Evolutionary conservation across 2,113 vertebrate species (phyloP).

Genomic region (Heptranchias perlo): DNA sequence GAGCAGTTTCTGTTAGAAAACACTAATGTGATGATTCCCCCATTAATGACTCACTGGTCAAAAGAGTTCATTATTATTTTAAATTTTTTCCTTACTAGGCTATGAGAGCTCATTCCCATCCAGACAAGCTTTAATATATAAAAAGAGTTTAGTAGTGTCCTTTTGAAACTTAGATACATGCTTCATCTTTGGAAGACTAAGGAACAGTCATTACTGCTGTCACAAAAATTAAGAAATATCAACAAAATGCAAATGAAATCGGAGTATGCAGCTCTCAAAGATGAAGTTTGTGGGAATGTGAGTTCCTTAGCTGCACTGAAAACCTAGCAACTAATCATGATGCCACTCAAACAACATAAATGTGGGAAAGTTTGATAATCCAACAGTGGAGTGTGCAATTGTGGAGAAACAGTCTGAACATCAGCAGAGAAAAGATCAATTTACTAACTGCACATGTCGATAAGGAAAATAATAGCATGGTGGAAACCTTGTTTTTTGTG

Average conservation of each 20-base stretch:
- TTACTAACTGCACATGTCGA: background rate
- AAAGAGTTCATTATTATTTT: background rate
- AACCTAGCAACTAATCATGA: background rate
- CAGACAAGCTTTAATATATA: no score
- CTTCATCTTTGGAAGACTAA: background rate
- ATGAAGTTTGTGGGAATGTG: background rate
- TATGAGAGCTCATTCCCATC: background rate
- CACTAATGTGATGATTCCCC: background rate
- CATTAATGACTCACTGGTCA: background rate
- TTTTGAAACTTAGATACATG: background rate
- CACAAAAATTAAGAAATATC: background rate
- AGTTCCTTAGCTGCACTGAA: background rate
- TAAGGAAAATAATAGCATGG: background rate
- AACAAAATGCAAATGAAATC: background rate
- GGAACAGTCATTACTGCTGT: background rate
- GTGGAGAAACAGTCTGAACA: background rate
- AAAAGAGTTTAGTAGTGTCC: background rate
- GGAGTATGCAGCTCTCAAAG: background rate
- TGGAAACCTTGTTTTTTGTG: background rate
- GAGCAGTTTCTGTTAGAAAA: background rate
- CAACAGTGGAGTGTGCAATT: background rate
- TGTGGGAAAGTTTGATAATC: background rate
- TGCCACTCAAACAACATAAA: background rate
- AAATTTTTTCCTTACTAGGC: background rate
- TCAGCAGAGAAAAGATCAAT: background rate